These are phyloP conservation scores for Ammodytes marinus DNA, from an alignment of 2,113 vertebrate genomes.

Conservation along the genomic window DNA sequence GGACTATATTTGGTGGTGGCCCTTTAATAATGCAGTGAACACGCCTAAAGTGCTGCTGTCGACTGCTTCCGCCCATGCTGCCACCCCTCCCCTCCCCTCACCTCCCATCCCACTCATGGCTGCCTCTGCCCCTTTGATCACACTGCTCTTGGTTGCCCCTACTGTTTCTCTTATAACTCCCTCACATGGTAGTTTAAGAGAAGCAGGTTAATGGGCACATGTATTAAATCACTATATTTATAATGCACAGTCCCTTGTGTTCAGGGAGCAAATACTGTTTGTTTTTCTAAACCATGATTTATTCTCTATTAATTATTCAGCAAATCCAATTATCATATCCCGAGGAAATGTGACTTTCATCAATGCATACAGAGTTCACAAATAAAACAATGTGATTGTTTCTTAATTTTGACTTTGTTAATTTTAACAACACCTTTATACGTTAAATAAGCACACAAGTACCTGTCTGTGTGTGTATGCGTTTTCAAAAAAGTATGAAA, in stretches of 20 bases:
- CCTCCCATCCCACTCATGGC: slow-evolving; percentile 2
- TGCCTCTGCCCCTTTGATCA: slow-evolving; percentile 30
- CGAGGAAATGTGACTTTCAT: slow-evolving; percentile 44
- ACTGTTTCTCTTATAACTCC: slow-evolving; percentile 17
- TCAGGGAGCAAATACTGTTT: slow-evolving; percentile 38
- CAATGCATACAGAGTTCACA: slow-evolving; percentile 6
- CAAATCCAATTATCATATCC: slow-evolving; percentile 41
- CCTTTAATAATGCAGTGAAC: slow-evolving; percentile 66
- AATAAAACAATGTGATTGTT: no score
- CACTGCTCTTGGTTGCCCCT: slow-evolving; percentile 4
- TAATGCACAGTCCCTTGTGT: slow-evolving; percentile 18
- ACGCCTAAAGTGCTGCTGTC: slow-evolving; percentile 30
- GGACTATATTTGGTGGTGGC: slow-evolving; percentile 12
- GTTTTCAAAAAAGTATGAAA: not conserved
- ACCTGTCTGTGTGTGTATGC: not conserved
- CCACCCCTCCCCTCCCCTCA: slow-evolving; percentile 10
- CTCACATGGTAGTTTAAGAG: slow-evolving; percentile 14
- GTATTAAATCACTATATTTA: slow-evolving; percentile 16
- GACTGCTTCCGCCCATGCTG: slow-evolving; percentile 25
- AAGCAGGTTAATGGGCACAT: slow-evolving; percentile 20
- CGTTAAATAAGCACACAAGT: not conserved
- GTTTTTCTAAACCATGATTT: slow-evolving; percentile 50
- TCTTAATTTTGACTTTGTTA: not conserved
- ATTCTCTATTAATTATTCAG: slow-evolving; percentile 66
- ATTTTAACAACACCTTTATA: not conserved